Conservation (phyloP, 2,797 vertebrate genomes). For the Acanthurus lineatus region DNA sequence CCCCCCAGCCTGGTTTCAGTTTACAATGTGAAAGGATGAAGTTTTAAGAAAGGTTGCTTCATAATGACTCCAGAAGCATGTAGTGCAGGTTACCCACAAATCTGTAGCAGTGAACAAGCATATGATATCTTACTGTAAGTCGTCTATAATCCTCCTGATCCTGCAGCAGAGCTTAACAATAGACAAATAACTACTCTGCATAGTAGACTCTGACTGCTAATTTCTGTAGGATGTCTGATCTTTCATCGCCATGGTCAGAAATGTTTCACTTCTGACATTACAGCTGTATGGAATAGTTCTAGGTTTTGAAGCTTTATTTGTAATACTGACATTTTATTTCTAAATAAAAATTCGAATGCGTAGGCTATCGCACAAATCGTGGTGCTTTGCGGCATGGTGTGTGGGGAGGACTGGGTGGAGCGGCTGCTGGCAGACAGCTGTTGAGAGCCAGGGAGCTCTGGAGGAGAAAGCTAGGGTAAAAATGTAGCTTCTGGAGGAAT, state of each 20-base stretch:
- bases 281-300: too few species aligned
- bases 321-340: too few species aligned
- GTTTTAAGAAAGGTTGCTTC: slow-evolving; percentile 12
- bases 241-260: slow-evolving; percentile 9
- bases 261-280: not conserved
- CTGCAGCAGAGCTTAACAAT: not conserved
- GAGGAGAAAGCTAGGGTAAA: too few species aligned
- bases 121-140: not conserved
- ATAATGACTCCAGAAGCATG: slow-evolving; percentile 7
- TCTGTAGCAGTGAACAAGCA: not conserved
- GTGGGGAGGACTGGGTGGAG: too few species aligned
- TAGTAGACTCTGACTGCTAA: not conserved
- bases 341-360: too few species aligned
- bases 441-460: too few species aligned
- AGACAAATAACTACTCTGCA: not conserved
- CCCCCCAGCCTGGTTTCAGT: slow-evolving; percentile 36
- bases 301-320: too few species aligned
- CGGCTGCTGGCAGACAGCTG: too few species aligned
- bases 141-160: not conserved
- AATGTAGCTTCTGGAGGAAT: too few species aligned
- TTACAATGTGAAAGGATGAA: slow-evolving; percentile 29
- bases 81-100: slow-evolving; percentile 8
- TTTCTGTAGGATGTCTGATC: slow-evolving; percentile 12
- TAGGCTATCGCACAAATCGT: too few species aligned
- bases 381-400: too few species aligned